Base-by-base conservation (phyloP, 2,113 vertebrate species). In the Notothenia rossii region DNA sequence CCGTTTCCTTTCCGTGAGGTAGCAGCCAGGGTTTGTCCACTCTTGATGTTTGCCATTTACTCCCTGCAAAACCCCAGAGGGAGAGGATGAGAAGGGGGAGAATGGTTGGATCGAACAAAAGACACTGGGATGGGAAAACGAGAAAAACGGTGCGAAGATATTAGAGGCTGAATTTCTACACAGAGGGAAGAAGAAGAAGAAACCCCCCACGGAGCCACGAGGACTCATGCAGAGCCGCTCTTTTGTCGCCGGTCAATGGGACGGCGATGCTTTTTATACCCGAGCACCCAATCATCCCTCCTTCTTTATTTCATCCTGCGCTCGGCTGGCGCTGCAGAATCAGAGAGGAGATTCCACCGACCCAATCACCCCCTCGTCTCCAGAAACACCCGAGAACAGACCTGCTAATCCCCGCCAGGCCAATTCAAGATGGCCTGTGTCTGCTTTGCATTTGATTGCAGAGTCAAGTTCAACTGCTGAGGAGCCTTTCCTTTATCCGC, bases 201-300 rank as follows among this genome's bases (percentile, higher is more conserved):
- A 87, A 29, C 68, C 74, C 80, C 81, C 81, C 78, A 80, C 33
- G 59, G 45, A 83, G 78, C 36, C 36, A 82, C n/a, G 56, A 82
- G 68, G 84, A 84, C 64, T 76, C 89, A 77, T 53, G 79, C 75
- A 36, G 79, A 66, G 77, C 68, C 45, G 0, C 65, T 62, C 89
- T 80, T 91, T 93, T 92, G 88, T 89, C 78, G 75, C 22, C 10
- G 65, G 90, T 89, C 63, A 53, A 77, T 85, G 86, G 86, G 84
- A 88, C 85, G 64, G 75, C 72, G 53, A 88, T 76, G 85, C 84
- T 90, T 93, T 91, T 85, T 83, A 89, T 89, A 93, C 83, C 74
- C 33, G 10, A 4, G 45, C 71, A 49, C 76, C 78, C 85, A 83
- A 81, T 90, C 88, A 83, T 77, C 78, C 81, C 49, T 70, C 59